phyloP scores from a whole-genome alignment of 2,888 invertebrate genomes.

The Aphodius sticticus region DNA sequence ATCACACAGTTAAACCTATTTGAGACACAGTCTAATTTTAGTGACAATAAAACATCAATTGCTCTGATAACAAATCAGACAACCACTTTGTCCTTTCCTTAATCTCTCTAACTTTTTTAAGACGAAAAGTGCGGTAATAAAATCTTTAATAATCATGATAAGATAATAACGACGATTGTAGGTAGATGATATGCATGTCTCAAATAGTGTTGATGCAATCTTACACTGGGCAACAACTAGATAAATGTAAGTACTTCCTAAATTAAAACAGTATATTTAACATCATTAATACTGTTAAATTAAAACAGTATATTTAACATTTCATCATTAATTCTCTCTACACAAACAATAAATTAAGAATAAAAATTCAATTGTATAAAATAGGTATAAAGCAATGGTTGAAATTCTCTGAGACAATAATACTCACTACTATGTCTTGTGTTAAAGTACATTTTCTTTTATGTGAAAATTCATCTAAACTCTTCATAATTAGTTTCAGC shows the following conservation, averaged over 20 bases:
- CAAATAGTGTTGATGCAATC: not conserved
- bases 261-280: not conserved
- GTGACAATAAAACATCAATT: constrained; percentile 4
- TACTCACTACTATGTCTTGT: constrained; percentile 16
- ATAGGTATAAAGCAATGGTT: not conserved
- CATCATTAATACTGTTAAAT: no score
- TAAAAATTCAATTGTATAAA: not conserved
- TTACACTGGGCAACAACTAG: not conserved
- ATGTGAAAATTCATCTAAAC: constrained; percentile 1
- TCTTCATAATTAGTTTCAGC: not conserved
- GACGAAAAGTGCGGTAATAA: not conserved
- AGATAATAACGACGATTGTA: not conserved
- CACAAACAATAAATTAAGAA: not conserved
- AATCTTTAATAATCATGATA: not conserved
- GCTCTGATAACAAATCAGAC: not conserved
- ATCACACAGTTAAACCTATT: not conserved
- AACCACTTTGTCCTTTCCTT: not conserved
- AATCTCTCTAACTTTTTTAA: not conserved
- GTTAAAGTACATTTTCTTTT: not conserved
- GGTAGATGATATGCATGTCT: not conserved
- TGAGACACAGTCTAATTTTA: not conserved
- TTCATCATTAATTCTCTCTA: not conserved
- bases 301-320: not conserved
- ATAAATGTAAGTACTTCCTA: not conserved
- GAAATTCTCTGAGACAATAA: not conserved